Percentiles rank a stretch among this genome's conserved stretches.
Evolutionary conservation across 2,113 vertebrate species (phyloP).

Genomic region (Myotis brandtii): DNA sequence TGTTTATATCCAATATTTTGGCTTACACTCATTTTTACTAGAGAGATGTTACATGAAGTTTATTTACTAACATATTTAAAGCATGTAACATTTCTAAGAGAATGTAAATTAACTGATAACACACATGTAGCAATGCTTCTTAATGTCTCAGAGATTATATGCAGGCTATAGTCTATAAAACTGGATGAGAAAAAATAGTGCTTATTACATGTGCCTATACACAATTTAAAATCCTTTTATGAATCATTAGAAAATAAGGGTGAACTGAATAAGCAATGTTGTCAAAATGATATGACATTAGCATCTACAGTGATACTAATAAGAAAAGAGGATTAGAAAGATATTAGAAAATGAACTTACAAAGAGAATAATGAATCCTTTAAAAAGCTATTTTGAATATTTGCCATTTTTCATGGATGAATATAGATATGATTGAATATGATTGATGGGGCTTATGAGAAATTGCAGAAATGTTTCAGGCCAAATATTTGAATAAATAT

Average conservation of each 20-base stretch:
- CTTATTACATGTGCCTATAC: conserved; percentile 24
- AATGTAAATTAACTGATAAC: background rate
- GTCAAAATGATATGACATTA: conserved; percentile 56
- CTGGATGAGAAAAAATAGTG: background rate
- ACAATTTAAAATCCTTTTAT: conserved; percentile 43
- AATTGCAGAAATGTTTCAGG: background rate
- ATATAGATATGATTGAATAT: conserved; percentile 39
- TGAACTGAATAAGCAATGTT: conserved; percentile 55
- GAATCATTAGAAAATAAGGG: conserved; percentile 52
- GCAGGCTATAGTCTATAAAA: background rate
- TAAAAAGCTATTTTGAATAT: conserved; percentile 42
- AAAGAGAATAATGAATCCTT: conserved; percentile 46
- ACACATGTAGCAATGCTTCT: background rate
- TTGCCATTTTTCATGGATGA: conserved; percentile 17
- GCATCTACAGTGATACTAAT: conserved; percentile 15
- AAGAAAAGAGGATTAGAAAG: conserved; percentile 47
- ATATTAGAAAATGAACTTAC: conserved; percentile 33
- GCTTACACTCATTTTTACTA: background rate
- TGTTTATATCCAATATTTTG: background rate
- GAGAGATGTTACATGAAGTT: background rate
- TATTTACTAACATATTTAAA: conserved; percentile 7
- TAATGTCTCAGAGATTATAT: background rate
- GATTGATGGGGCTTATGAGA: conserved; percentile 7
- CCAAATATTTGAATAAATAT: conserved; percentile 20
- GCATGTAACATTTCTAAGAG: background rate